Percentiles rank a stretch among this genome's conserved stretches.
phyloP scores from a whole-genome alignment of 2,797 vertebrate genomes.

The Harpagifer antarcticus region DNA sequence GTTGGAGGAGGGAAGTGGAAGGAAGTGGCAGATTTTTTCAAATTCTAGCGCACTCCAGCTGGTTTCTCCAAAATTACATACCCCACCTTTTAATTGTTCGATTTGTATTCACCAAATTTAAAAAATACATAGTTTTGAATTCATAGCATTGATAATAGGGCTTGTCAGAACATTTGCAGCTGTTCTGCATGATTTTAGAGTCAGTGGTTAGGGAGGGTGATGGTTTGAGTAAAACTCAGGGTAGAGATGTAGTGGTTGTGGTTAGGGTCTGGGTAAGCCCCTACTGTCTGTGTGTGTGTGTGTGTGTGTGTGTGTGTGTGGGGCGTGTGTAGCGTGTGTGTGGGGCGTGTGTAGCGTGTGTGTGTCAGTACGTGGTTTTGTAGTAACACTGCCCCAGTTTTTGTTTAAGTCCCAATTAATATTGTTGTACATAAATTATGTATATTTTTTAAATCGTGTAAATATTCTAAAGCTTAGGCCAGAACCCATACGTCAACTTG shows the following conservation, averaged over 20 bases:
- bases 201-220: constrained; percentile 1
- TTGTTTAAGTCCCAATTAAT: not conserved
- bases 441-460: not conserved
- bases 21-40: too few species aligned
- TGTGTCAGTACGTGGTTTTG: too few species aligned
- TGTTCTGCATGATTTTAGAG: not conserved
- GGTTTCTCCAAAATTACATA: too few species aligned
- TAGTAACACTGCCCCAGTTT: constrained; percentile 20
- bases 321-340: too few species aligned
- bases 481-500: too few species aligned
- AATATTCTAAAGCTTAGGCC: not conserved
- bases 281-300: not conserved
- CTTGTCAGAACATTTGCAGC: not conserved
- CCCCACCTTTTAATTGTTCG: too few species aligned
- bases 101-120: not conserved
- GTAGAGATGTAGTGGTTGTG: constrained; percentile 8
- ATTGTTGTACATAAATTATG: not conserved
- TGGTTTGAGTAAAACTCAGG: not conserved
- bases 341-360: too few species aligned
- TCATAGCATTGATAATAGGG: not conserved
- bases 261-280: not conserved
- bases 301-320: too few species aligned
- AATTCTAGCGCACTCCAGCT: too few species aligned
- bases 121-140: not conserved
- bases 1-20: too few species aligned